Percentiles rank a stretch among this genome's conserved stretches.
phyloP scores from a whole-genome alignment of 2,888 invertebrate species.

The Synanthedon formicaeformis region DNA sequence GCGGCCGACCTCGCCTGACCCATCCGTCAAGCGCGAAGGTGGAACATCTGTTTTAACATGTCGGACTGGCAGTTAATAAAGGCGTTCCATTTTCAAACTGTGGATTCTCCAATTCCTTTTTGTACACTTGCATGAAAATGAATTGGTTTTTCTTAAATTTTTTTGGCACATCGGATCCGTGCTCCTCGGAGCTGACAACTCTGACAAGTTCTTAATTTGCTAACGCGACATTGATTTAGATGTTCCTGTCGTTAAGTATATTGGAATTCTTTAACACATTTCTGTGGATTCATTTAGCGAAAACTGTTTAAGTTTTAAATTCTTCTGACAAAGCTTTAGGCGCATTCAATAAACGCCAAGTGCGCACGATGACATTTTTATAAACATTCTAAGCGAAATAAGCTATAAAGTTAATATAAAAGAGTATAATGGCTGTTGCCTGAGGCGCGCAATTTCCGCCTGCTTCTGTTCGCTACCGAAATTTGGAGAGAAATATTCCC shows the following conservation, averaged over 20 bases:
- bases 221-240: constrained; percentile 8
- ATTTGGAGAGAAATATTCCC: constrained; percentile 13
- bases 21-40: constrained; percentile 57
- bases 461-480: constrained; percentile 27
- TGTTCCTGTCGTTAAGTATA: constrained; percentile 2
- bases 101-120: constrained; percentile 6
- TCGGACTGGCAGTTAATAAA: constrained; percentile 56
- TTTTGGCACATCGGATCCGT: not conserved
- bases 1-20: constrained; percentile 61
- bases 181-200: not conserved
- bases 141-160: constrained; percentile 3
- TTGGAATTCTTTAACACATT: not conserved
- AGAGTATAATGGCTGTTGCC: constrained; percentile 36
- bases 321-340: not conserved
- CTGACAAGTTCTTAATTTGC: not conserved
- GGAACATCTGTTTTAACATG: constrained; percentile 67
- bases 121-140: constrained; percentile 3
- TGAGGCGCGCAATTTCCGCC: constrained; percentile 48
- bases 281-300: not conserved
- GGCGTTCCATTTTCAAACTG: constrained; percentile 33
- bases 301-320: not conserved
- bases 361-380: not conserved
- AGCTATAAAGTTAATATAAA: constrained; percentile 33
- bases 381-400: constrained; percentile 6
- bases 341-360: not conserved